Base-by-base conservation (phyloP, 1,140 invertebrate species). In the Brachionus rubens region DNA sequence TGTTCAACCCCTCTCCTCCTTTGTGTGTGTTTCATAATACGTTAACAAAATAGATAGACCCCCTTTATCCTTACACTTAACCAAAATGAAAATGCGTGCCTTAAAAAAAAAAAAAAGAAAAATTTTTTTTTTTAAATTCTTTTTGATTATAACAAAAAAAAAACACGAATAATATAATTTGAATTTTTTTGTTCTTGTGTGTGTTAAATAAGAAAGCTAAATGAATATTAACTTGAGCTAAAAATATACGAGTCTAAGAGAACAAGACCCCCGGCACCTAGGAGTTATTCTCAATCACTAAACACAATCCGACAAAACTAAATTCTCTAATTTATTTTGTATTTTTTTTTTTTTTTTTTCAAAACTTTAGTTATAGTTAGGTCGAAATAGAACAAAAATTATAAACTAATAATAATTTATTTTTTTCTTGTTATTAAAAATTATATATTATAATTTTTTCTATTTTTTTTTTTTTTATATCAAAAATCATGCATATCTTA, bases 181-280 rank as follows among this genome's bases (percentile, higher is more conserved):
- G 54, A 26, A 59, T 59, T 59, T 33, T 59, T 59, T 59, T 28
- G 16, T 59, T 59, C 28, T 36, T 33, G 54, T 59, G 26, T 59
- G 33, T 59, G 30, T 59, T 59, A 59, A 33, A 28, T 36, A 59
- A 59, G 54, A 26, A 59, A 59, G 36, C 28, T 59, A 59, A 59
- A 59, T 36, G 54, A 59, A 59, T 59, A 59, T 59, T 59, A 59
- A 59, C 54, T 59, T 59, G 54, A 59, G 54, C 54, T 59, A 59
- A 59, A 59, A 59, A 33, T 59, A 36, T 59, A 30, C 30, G 54
- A 59, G 30, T 36, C 19, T 10, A 36, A 16, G 54, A 59, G 54
- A 59, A 59, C 28, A 59, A 30, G 28, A 59, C 54, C 10, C 28
- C 16, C 16, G 54, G 16, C 54, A 16, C 19, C 24, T 28, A 54